phyloP scores from a whole-genome alignment of 1,140 invertebrate genomes.

The Plectrocnemia conspersa region DNA sequence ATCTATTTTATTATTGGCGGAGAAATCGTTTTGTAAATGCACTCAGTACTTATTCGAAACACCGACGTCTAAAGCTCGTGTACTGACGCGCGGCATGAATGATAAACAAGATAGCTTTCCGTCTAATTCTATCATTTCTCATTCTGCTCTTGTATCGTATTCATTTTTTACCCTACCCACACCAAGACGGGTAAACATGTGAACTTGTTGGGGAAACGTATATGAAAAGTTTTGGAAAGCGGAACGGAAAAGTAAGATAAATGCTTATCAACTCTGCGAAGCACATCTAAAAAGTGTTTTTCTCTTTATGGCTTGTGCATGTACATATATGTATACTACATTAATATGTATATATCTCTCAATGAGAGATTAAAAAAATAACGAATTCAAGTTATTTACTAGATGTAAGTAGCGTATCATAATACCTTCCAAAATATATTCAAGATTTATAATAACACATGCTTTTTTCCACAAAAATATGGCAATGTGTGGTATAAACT shows the following conservation, averaged over 20 bases:
- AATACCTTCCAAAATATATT: no score
- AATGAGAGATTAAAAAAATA: no score
- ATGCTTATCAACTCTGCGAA: slow-evolving; percentile 25
- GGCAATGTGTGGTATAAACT: no score
- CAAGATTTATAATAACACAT: no score
- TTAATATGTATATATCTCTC: no score
- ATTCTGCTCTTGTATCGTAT: slow-evolving; percentile 26
- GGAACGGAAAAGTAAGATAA: slow-evolving; percentile 28
- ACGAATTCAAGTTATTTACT: no score
- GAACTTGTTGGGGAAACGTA: slow-evolving; percentile 21
- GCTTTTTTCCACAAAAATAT: no score
- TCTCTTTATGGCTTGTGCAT: no score
- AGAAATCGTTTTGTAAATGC: no score
- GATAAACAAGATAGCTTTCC: slow-evolving; percentile 29
- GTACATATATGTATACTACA: no score
- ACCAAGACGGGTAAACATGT: slow-evolving; percentile 22
- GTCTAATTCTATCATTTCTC: slow-evolving; percentile 31
- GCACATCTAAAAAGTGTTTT: slow-evolving; percentile 20
- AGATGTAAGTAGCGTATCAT: no score
- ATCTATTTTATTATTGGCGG: background rate
- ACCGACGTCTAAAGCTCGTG: slow-evolving; percentile 16
- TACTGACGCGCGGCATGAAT: slow-evolving; percentile 22
- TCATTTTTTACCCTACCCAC: slow-evolving; percentile 27
- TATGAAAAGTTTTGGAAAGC: slow-evolving; percentile 25
- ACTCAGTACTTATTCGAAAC: slow-evolving; percentile 3